These are phyloP conservation scores for Drymonia ruficornis DNA, from an alignment of 2,888 invertebrate genomes.

Conservation along the genomic window DNA sequence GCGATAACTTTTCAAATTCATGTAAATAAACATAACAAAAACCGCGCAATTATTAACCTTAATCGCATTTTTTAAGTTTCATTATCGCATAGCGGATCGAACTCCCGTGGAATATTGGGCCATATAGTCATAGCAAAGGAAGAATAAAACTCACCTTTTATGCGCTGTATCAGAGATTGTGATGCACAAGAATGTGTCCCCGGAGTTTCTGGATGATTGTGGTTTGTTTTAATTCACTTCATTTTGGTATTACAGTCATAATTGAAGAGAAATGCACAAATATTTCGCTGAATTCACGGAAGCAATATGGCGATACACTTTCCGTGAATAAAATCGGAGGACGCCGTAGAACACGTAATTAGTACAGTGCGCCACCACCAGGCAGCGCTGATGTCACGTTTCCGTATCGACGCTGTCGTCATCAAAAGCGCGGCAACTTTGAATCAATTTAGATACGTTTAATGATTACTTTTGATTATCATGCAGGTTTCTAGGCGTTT, in stretches of 20 bases:
- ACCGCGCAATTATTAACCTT: slow-evolving; percentile 86
- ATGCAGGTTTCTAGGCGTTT: too few relatives aligned
- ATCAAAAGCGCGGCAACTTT: slow-evolving; percentile 46
- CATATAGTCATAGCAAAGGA: slow-evolving; percentile 84
- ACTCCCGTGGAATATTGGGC: slow-evolving; percentile 86
- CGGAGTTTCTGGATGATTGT: slow-evolving; percentile 55
- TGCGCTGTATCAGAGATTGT: slow-evolving; percentile 56
- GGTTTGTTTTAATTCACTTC: slow-evolving; percentile 75
- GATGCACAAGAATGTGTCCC: slow-evolving; percentile 62
- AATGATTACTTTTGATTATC: not conserved
- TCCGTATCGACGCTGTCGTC: slow-evolving; percentile 75
- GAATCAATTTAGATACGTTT: slow-evolving; percentile 25
- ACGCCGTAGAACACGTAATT: slow-evolving; percentile 83
- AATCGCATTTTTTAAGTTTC: slow-evolving; percentile 86
- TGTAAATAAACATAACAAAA: slow-evolving; percentile 86
- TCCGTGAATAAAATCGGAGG: slow-evolving; percentile 84
- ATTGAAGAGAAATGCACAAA: slow-evolving; percentile 79
- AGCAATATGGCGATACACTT: slow-evolving; percentile 85
- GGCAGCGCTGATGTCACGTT: slow-evolving; percentile 61
- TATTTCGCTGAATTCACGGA: slow-evolving; percentile 82
- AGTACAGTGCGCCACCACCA: slow-evolving; percentile 81
- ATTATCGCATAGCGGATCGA: slow-evolving; percentile 86
- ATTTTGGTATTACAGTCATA: slow-evolving; percentile 81
- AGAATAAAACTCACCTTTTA: slow-evolving; percentile 83
- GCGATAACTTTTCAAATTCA: slow-evolving; percentile 84